Percentiles rank a stretch among this genome's conserved stretches.
These are phyloP conservation scores for Taurulus bubalis DNA, from an alignment of 2,113 vertebrate species.

Conservation along the genomic window DNA sequence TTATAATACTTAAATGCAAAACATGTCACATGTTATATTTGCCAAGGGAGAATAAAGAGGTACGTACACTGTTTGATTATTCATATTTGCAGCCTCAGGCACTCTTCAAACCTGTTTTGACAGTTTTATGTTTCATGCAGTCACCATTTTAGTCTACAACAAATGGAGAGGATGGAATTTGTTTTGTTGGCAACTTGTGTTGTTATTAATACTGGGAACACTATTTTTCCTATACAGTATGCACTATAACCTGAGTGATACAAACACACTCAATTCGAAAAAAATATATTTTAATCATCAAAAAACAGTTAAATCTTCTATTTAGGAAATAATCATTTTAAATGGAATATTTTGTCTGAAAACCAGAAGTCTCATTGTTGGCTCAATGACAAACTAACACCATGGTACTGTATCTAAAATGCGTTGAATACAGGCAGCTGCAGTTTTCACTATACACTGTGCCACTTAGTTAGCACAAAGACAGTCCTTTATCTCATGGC, in stretches of 20 bases:
- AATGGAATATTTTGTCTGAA: background rate
- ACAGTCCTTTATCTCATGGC: constrained; percentile 48
- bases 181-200: background rate
- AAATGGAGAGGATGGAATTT: background rate
- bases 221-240: background rate
- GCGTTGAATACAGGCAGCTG: constrained; percentile 31
- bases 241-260: background rate
- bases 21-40: background rate
- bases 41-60: background rate
- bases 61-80: constrained; percentile 4
- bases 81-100: constrained; percentile 1
- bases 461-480: constrained; percentile 44
- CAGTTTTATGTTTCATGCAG: constrained; percentile 4
- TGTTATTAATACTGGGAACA: background rate
- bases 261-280: background rate
- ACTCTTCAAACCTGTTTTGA: constrained; percentile 2
- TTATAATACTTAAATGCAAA: constrained; percentile 1
- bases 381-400: constrained; percentile 10
- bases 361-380: background rate
- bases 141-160: constrained; percentile 13
- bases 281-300: background rate
- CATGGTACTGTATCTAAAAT: constrained; percentile 19
- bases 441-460: constrained; percentile 2
- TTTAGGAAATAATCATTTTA: background rate
- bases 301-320: background rate